Conservation (phyloP, 2,113 vertebrate species). For the Salvelinus sp. region DNA sequence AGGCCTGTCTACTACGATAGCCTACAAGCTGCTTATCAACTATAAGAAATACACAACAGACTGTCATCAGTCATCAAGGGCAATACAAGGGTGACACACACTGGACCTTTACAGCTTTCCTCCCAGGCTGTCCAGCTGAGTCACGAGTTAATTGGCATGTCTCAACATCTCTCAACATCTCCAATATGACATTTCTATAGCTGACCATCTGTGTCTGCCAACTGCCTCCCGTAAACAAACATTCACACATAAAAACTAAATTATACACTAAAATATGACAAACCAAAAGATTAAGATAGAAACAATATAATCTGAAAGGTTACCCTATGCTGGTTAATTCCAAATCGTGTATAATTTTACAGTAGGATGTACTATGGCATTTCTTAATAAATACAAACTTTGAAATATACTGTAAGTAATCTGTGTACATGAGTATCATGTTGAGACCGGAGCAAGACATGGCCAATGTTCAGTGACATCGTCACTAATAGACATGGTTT, state of each 20-base stretch:
- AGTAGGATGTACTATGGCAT: no score
- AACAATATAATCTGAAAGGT: no score
- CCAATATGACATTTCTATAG: conserved; percentile 60
- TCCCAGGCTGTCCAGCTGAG: conserved; percentile 31
- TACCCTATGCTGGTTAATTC: no score
- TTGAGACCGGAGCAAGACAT: no score
- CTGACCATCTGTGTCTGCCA: conserved; percentile 60
- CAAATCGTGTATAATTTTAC: no score
- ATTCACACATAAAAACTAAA: no score
- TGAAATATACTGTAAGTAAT: no score
- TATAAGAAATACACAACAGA: neutral
- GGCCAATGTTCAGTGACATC: no score
- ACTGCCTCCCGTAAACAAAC: conserved; percentile 44
- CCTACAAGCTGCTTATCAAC: neutral
- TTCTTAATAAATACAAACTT: no score
- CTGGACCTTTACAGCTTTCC: conserved; percentile 22
- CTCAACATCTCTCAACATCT: conserved; percentile 55
- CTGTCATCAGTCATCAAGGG: neutral
- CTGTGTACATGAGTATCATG: no score
- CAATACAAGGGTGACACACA: neutral
- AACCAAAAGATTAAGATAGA: neutral
- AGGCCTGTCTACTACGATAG: neutral
- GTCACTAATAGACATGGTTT: no score
- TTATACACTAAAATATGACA: neutral
- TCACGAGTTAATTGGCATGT: conserved; percentile 42